phyloP scores from a whole-genome alignment of 2,888 invertebrate species.

The Hydraecia micacea region DNA sequence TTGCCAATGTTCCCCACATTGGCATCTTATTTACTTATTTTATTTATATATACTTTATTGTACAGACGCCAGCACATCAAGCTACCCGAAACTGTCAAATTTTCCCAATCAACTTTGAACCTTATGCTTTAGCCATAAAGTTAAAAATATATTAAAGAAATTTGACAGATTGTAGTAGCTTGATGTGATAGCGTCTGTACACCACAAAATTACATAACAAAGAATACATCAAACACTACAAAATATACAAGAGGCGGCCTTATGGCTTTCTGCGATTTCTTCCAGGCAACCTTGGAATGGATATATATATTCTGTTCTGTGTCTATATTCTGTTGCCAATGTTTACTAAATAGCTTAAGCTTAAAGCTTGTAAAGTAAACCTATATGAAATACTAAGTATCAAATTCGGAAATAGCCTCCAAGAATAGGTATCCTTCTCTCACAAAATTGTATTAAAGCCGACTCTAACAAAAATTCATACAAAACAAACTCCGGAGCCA shows the following conservation, averaged over 20 bases:
- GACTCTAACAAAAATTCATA: constrained; percentile 47
- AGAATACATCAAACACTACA: neutral
- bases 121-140: too few species aligned
- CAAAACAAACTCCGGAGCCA: constrained; percentile 65
- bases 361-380: neutral
- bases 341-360: too few species aligned
- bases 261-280: neutral
- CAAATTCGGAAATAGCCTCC: neutral
- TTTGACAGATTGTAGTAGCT: too few species aligned
- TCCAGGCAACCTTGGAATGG: neutral
- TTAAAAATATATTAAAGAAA: too few species aligned
- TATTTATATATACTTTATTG: neutral
- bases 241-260: neutral
- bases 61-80: too few species aligned
- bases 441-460: constrained; percentile 51
- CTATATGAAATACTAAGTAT: constrained; percentile 5
- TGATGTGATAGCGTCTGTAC: neutral
- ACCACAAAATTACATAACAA: neutral
- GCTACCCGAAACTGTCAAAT: too few species aligned
- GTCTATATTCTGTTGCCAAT: too few species aligned
- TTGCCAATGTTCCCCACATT: neutral
- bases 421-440: constrained; percentile 31
- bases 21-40: neutral
- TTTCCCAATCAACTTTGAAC: too few species aligned
- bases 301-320: too few species aligned